A percentile compares a stretch with the other conserved stretches of the same genome.
These are phyloP conservation scores for Origma solitaria DNA, from an alignment of 2,113 vertebrate species.

Conservation along the genomic window DNA sequence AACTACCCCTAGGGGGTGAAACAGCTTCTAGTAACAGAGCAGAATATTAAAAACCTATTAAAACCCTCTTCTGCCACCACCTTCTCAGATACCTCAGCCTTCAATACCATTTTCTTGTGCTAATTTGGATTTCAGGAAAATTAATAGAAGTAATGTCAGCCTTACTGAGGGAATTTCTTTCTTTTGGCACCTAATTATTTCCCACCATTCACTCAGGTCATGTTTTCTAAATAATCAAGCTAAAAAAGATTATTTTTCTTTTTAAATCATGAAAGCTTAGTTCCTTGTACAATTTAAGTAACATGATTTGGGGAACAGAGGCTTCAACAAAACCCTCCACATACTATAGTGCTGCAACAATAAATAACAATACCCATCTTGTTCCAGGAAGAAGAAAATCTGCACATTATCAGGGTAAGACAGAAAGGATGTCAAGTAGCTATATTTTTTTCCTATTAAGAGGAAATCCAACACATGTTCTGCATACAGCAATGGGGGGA, in stretches of 20 bases:
- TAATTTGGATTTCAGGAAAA: not conserved
- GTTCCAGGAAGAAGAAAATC: not conserved
- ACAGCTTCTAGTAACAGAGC: not conserved
- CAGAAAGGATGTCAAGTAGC: not conserved
- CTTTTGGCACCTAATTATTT: not conserved
- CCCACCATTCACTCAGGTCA: not conserved
- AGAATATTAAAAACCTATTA: not conserved
- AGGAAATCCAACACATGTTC: not conserved
- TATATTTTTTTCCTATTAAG: not conserved
- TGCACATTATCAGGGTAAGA: not conserved
- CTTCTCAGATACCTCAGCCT: not conserved
- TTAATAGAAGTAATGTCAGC: not conserved
- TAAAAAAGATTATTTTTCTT: not conserved
- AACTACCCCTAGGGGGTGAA: not conserved
- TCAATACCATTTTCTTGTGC: not conserved
- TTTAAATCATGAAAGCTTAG: not conserved
- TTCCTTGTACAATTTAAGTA: not conserved
- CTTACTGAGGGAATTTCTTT: not conserved
- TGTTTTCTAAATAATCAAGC: not conserved
- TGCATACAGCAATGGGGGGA: not conserved
- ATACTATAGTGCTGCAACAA: not conserved
- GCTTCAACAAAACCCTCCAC: not conserved
- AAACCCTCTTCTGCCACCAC: not conserved
- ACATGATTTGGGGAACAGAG: not conserved
- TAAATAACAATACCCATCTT: not conserved